Evolutionary conservation across 1,140 invertebrate genomes (phyloP), one percentile per base, ranked within the genome.

Genomic region (Zaprionus gabonicus): DNA sequence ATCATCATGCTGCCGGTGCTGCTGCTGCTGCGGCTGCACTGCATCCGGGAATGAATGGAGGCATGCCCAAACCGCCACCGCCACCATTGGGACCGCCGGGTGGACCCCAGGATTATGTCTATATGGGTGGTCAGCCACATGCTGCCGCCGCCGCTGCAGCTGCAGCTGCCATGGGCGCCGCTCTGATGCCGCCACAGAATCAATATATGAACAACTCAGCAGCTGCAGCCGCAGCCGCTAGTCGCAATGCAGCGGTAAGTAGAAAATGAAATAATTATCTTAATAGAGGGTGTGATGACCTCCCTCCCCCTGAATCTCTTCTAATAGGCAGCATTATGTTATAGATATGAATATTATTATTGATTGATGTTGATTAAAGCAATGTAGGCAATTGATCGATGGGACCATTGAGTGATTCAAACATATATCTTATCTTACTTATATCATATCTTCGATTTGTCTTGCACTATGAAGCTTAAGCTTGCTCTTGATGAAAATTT

Each of bases 231-330:
- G 81, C 87, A 38, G 91, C 58, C 27, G 63, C 83, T 62, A 92
- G 91, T 76, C 78, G 91, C 56, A 92, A 92, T 86, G 91, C 91
- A 81, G 91, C 91, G 82, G 91, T 92, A 57, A 92, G 91, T 92
- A 62, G 7, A 51, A 49, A 10, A 46, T 20, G 3, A 49, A 20
- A 60, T 4, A 31, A 17, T 17, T 38, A 62, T 31, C 12, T 62
- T 31, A 41, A 28, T 31, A 20, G 4, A n/a, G 3, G 17, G n/a
- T 13, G 41, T 0, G 4, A 38, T 10, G 9, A 31, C 0, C 12
- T 2, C 6, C 7, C 6, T 17, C 5, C 2, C 28, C 28, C 2
- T 31, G 7, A 2, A 10, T 10, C 9, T 31, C n/a, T 9, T n/a
- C 5, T 17, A 20, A 51, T 51, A 51, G 20, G 10, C 46, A 13